Evolutionary conservation across 2,113 vertebrate species (phyloP).

Genomic region (Melierax canorus): DNA sequence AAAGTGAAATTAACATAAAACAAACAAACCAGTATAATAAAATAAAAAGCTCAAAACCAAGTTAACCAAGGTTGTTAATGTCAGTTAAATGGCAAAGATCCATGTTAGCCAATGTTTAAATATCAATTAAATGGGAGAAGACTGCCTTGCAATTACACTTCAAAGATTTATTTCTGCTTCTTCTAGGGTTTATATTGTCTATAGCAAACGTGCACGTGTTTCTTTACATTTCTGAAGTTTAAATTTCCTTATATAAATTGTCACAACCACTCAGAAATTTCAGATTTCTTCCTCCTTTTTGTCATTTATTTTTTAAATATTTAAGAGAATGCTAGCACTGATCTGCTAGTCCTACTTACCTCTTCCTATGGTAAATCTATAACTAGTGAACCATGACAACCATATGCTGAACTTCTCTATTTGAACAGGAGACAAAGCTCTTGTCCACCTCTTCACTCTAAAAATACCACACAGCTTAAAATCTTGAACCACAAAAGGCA

Average conservation of each 20-base stretch:
- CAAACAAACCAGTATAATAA: constrained; percentile 60
- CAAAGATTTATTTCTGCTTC: constrained; percentile 47
- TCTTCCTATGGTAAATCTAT: background rate
- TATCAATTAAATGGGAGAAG: constrained; percentile 59
- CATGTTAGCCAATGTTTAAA: constrained; percentile 41
- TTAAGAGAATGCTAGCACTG: background rate
- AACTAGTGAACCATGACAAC: background rate
- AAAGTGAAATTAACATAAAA: constrained; percentile 64
- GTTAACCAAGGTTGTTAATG: constrained; percentile 56
- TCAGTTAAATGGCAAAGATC: constrained; percentile 62
- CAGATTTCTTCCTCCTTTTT: background rate
- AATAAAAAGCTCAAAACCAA: constrained; percentile 56
- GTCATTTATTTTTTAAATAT: background rate
- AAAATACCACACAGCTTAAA: background rate
- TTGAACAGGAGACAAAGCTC: background rate
- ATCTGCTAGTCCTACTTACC: background rate
- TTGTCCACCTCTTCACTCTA: background rate
- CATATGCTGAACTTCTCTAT: background rate
- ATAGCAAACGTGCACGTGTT: background rate
- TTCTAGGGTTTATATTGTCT: constrained; percentile 1
- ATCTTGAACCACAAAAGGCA: background rate
- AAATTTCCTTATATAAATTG: background rate
- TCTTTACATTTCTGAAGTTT: background rate
- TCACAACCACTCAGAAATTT: background rate
- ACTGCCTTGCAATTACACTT: constrained; percentile 40